Conservation (phyloP, 2,888 invertebrate species). For the Cheilosia pagana region DNA sequence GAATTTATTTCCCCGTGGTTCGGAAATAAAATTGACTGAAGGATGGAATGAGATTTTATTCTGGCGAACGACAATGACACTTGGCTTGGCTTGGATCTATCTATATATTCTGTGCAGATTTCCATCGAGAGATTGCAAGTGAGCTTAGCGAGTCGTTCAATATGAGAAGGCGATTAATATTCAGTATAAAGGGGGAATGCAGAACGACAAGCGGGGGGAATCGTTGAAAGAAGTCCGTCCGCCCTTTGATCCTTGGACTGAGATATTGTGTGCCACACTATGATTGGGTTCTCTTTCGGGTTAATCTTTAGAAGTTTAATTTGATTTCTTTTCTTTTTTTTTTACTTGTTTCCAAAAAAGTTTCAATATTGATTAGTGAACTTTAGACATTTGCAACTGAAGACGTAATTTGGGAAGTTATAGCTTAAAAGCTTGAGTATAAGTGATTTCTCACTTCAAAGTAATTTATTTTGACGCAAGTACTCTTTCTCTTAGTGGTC, state of each 20-base stretch:
- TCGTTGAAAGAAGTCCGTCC: not conserved
- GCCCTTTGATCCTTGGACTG: constrained; percentile 36
- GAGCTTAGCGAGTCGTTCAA: constrained; percentile 58
- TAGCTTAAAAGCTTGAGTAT: not conserved
- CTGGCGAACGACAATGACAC: constrained; percentile 31
- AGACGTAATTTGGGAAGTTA: not conserved
- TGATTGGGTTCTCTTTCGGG: constrained; percentile 24
- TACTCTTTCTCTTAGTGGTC: too few relatives aligned
- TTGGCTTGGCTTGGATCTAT: constrained; percentile 34
- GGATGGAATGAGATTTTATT: constrained; percentile 11
- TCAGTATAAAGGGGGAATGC: constrained; percentile 12
- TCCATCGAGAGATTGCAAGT: constrained; percentile 25
- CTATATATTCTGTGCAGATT: constrained; percentile 30
- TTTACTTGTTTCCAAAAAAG: not conserved
- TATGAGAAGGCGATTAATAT: constrained; percentile 61
- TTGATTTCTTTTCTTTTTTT: not conserved
- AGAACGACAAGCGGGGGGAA: constrained; percentile 1
- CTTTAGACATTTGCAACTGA: not conserved
- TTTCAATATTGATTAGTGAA: constrained; percentile 3
- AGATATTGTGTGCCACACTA: constrained; percentile 16
- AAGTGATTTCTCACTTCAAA: too few relatives aligned
- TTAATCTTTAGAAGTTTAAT: constrained; percentile 25
- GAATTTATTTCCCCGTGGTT: constrained; percentile 50
- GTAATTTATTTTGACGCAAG: too few relatives aligned
- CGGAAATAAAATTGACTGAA: constrained; percentile 49